Percentiles rank a stretch among this genome's conserved stretches.
Evolutionary conservation across 92 coral and sea anemone species (phyloP).

Genomic region (Bergia puertoricense): DNA sequence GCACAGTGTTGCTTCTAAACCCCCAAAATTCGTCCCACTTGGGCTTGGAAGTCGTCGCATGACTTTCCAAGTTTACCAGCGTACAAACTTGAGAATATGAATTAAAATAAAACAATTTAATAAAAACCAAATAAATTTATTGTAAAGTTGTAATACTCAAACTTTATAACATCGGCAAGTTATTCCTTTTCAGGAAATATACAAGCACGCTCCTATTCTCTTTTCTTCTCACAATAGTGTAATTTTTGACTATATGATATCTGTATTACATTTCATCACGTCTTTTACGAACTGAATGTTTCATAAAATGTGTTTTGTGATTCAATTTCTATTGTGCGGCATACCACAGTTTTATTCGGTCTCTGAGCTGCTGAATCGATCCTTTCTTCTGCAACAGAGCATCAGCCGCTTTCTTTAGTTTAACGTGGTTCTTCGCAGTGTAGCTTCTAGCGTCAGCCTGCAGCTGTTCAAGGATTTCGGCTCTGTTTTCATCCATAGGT

Average conservation of each 20-base stretch:
- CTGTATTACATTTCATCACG: not conserved
- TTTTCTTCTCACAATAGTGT: no score
- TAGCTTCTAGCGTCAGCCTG: conserved; percentile 80
- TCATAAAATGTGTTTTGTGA: no score
- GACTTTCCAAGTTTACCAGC: no score
- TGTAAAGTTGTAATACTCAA: not conserved
- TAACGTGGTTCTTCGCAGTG: conserved; percentile 66
- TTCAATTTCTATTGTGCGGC: conserved; percentile 20
- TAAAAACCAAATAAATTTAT: no score
- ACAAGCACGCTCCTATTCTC: no score
- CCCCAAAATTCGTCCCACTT: no score
- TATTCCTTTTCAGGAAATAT: no score
- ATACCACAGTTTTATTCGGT: conserved; percentile 65
- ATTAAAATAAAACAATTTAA: no score
- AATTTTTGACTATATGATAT: not conserved
- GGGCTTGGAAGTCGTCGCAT: no score
- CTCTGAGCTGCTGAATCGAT: conserved; percentile 59
- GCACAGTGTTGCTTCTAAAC: no score
- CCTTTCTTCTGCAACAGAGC: conserved; percentile 68
- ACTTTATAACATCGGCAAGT: not conserved
- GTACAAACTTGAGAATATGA: not conserved
- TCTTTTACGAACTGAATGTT: no score
- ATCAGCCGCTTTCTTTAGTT: conserved; percentile 56
- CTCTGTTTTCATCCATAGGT: conserved; percentile 89
- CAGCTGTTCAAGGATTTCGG: conserved; percentile 78